These are phyloP conservation scores for Chouioia cunea DNA, from an alignment of 2,888 invertebrate genomes.

Conservation along the genomic window DNA sequence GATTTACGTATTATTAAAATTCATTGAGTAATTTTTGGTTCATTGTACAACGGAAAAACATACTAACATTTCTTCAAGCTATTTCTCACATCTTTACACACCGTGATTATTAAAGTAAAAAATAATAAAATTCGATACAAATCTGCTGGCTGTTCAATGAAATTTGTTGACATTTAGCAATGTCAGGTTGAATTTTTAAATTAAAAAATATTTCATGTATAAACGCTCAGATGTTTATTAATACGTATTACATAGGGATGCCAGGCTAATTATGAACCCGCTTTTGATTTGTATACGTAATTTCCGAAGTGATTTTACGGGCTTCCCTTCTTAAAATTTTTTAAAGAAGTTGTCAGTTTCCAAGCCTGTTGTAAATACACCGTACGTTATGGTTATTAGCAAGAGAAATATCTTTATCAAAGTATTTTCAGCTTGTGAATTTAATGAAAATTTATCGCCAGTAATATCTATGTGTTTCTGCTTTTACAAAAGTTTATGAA, in stretches of 20 bases:
- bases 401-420: slow-evolving; percentile 29
- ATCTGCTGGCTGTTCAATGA: no score
- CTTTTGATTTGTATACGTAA: slow-evolving; percentile 9
- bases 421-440: slow-evolving; percentile 6
- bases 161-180: no score
- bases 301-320: slow-evolving; percentile 6
- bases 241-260: slow-evolving; percentile 1
- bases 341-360: slow-evolving; percentile 8
- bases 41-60: no score
- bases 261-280: slow-evolving; percentile 30
- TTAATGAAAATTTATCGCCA: slow-evolving; percentile 35
- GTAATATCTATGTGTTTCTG: neutral
- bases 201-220: no score
- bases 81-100: no score
- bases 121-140: no score
- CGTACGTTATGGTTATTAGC: slow-evolving; percentile 7
- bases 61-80: no score
- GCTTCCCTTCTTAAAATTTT: slow-evolving; percentile 14
- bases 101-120: no score
- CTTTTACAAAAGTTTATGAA: no score
- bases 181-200: no score
- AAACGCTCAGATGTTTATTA: neutral
- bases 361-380: slow-evolving; percentile 8
- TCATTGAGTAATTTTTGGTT: no score
- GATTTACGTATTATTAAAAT: no score